Conservation (phyloP, 2,888 invertebrate species). For the Ptychoptera albimana region DNA sequence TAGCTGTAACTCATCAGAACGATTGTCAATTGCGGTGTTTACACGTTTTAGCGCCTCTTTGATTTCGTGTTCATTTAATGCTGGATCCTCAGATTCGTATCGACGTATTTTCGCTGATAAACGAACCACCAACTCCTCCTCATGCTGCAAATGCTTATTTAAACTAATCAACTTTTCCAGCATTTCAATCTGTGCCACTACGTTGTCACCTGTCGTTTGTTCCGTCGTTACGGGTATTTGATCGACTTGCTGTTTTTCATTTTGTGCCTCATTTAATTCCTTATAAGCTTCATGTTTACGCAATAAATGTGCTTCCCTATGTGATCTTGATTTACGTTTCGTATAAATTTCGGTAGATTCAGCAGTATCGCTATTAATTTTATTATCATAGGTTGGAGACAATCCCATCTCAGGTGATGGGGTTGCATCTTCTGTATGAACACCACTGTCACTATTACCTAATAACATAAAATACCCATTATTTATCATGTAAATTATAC, state of each 20-base stretch:
- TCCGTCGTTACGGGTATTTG: no score
- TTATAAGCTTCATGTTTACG: constrained; percentile 39
- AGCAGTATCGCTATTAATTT: constrained; percentile 3
- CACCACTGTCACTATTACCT: constrained; percentile 54
- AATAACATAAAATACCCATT: constrained; percentile 16
- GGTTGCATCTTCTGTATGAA: constrained; percentile 43
- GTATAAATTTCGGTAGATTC: neutral
- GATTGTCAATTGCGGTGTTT: constrained; percentile 34
- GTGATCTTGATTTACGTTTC: constrained; percentile 18
- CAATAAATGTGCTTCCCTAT: constrained; percentile 36
- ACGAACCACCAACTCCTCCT: constrained; percentile 55
- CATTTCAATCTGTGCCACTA: constrained; percentile 49
- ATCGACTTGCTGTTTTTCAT: no score
- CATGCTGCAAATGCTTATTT: constrained; percentile 55
- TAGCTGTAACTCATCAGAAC: constrained; percentile 37
- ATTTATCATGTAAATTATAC: neutral
- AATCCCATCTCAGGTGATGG: constrained; percentile 23
- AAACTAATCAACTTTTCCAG: constrained; percentile 56
- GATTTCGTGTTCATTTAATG: constrained; percentile 29
- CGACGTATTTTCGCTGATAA: constrained; percentile 46
- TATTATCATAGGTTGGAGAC: neutral
- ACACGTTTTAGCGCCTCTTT: constrained; percentile 34
- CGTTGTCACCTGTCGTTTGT: constrained; percentile 36
- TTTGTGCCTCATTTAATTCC: constrained; percentile 17
- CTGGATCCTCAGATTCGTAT: constrained; percentile 35